These are phyloP conservation scores for Syngnathoides biaculeatus DNA, from an alignment of 2,113 vertebrate species.

Conservation along the genomic window DNA sequence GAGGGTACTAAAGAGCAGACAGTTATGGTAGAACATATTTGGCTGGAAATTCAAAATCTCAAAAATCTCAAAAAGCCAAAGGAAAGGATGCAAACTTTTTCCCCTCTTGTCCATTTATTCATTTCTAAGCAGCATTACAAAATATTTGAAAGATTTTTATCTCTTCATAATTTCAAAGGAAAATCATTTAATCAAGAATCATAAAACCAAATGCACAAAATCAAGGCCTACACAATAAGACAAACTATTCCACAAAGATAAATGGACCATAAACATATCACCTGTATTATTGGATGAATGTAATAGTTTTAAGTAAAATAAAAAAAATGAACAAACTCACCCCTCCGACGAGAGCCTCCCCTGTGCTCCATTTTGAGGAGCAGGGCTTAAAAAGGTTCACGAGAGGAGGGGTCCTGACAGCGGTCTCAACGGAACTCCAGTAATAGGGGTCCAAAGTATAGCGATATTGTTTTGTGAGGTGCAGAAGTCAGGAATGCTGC, in stretches of 20 bases:
- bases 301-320: background rate
- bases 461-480: constrained; percentile 38
- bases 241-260: background rate
- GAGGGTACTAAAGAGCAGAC: background rate
- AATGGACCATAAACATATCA: background rate
- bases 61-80: background rate
- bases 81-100: background rate
- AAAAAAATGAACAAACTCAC: constrained; percentile 54
- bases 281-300: background rate
- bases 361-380: constrained; percentile 73
- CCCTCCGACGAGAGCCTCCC: constrained; percentile 66
- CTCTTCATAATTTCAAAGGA: background rate
- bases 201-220: background rate
- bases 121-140: background rate
- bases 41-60: background rate
- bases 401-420: constrained; percentile 48
- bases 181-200: background rate
- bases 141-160: background rate
- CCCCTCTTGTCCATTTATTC: background rate
- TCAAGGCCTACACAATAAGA: background rate
- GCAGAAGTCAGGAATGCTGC: constrained; percentile 56
- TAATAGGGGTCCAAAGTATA: constrained; percentile 37
- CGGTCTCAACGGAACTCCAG: constrained; percentile 49
- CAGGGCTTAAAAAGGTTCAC: constrained; percentile 35
- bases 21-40: background rate